Conservation (phyloP, 2,888 invertebrate genomes). For the Trichopoda pennipes region DNA sequence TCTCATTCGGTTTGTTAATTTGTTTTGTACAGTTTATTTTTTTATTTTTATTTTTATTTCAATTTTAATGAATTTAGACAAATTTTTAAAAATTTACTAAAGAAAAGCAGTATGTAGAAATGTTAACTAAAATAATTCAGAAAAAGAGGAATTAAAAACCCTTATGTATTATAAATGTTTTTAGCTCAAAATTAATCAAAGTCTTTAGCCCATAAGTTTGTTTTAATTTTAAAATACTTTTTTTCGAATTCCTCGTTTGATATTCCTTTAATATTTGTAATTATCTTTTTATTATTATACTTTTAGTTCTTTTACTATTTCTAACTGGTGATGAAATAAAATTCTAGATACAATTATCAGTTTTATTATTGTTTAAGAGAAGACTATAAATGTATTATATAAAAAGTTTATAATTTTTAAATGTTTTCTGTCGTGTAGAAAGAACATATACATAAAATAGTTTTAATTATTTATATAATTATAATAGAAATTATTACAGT, state of each 20-base stretch:
- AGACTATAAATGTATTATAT: slow-evolving; percentile 49
- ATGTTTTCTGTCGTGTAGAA: slow-evolving; percentile 64
- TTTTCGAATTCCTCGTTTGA: neutral
- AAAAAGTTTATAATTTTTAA: slow-evolving; percentile 43
- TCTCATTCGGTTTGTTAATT: slow-evolving; percentile 64
- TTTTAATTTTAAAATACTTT: neutral
- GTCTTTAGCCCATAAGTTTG: neutral
- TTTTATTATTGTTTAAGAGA: slow-evolving; percentile 22
- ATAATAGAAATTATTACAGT: slow-evolving; percentile 34
- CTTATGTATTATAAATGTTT: slow-evolving; percentile 7
- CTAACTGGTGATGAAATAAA: slow-evolving; percentile 25
- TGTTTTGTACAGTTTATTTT: slow-evolving; percentile 65
- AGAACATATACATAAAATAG: slow-evolving; percentile 48
- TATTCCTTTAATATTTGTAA: slow-evolving; percentile 15
- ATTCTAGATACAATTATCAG: slow-evolving; percentile 12
- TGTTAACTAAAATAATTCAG: neutral
- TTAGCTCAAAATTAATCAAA: slow-evolving; percentile 2
- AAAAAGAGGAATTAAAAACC: neutral
- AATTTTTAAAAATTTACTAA: slow-evolving; percentile 30
- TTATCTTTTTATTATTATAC: neutral
- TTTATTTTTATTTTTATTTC: slow-evolving; percentile 11
- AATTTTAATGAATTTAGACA: slow-evolving; percentile 49
- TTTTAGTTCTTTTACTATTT: neutral
- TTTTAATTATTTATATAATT: slow-evolving; percentile 60
- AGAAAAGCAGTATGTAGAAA: slow-evolving; percentile 39